Percentiles rank a stretch among this genome's conserved stretches.
phyloP scores from a whole-genome alignment of 1,140 invertebrate genomes.

The Aphelenchoides fujianensis region DNA sequence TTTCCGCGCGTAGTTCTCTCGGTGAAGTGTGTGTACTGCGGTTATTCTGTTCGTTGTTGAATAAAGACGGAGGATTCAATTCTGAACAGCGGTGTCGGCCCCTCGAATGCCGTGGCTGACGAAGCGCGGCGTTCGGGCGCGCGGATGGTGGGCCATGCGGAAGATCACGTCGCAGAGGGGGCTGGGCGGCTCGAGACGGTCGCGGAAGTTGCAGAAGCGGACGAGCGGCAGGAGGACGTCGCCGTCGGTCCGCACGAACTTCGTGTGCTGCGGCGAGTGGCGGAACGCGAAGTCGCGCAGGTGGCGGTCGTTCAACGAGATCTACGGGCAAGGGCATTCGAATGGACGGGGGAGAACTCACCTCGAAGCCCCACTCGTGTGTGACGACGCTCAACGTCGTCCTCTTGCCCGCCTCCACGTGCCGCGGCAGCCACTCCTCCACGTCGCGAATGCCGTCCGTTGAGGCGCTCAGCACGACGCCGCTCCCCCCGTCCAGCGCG shows the following conservation, averaged over 20 bases:
- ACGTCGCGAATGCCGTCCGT: not conserved
- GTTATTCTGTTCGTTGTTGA: too few species aligned
- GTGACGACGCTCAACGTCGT: not conserved
- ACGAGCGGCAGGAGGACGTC: not conserved
- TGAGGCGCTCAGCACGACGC: not conserved
- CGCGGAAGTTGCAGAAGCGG: not conserved
- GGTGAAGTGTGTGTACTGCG: too few species aligned
- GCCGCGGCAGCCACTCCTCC: not conserved
- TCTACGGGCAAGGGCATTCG: not conserved
- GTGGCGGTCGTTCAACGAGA: not conserved
- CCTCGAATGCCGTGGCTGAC: too few species aligned
- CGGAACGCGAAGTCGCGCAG: not conserved
- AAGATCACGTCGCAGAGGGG: not conserved
- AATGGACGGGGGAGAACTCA: not conserved
- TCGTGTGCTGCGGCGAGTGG: not conserved
- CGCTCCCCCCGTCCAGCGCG: not conserved
- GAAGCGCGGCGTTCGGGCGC: too few species aligned
- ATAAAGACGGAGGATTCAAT: too few species aligned
- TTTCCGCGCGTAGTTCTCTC: too few species aligned
- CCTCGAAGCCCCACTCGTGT: not conserved
- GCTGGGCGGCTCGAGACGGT: not conserved
- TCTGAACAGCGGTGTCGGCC: too few species aligned
- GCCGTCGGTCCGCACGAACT: not conserved
- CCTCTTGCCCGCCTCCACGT: not conserved
- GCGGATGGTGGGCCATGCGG: too few species aligned